A percentile compares a stretch with the other conserved stretches of the same genome.
Conservation (phyloP, 2,888 invertebrate species). For the Ctenicera cuprea region DNA sequence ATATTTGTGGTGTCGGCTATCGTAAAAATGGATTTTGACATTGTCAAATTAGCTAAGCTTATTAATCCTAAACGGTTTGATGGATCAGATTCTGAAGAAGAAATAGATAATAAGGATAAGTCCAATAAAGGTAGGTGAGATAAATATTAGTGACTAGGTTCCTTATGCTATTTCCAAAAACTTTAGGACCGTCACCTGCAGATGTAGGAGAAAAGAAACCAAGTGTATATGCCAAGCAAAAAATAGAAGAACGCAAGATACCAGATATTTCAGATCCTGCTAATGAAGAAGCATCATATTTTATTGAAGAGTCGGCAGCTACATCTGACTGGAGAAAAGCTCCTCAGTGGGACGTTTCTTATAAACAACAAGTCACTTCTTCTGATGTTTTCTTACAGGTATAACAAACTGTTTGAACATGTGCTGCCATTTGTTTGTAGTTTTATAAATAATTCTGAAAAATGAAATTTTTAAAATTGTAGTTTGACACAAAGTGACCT, state of each 20-base stretch:
- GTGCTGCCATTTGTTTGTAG: too few relatives aligned
- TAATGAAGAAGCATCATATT: constrained; percentile 53
- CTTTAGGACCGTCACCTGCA: constrained; percentile 18
- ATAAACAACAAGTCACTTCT: constrained; percentile 89
- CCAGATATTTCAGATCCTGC: constrained; percentile 60
- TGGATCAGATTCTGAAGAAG: constrained; percentile 64
- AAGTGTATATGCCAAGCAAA: constrained; percentile 35
- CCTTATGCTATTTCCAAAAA: neutral
- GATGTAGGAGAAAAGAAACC: constrained; percentile 18
- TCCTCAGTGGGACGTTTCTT: constrained; percentile 87
- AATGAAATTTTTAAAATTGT: neutral
- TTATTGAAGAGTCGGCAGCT: constrained; percentile 67
- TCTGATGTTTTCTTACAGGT: constrained; percentile 91
- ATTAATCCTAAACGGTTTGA: constrained; percentile 63
- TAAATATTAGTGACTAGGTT: neutral
- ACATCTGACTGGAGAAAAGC: constrained; percentile 74
- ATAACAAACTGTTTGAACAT: constrained; percentile 13
- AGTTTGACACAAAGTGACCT: too few relatives aligned
- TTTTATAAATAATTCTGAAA: neutral
- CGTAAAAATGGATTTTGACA: constrained; percentile 62
- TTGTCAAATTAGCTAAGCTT: constrained; percentile 67
- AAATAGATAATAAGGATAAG: neutral
- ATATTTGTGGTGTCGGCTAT: neutral
- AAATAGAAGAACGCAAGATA: constrained; percentile 60
- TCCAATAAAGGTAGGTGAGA: neutral